Evolutionary conservation across 2,888 invertebrate species (phyloP).

Genomic region (Schizotus pectinicornis): DNA sequence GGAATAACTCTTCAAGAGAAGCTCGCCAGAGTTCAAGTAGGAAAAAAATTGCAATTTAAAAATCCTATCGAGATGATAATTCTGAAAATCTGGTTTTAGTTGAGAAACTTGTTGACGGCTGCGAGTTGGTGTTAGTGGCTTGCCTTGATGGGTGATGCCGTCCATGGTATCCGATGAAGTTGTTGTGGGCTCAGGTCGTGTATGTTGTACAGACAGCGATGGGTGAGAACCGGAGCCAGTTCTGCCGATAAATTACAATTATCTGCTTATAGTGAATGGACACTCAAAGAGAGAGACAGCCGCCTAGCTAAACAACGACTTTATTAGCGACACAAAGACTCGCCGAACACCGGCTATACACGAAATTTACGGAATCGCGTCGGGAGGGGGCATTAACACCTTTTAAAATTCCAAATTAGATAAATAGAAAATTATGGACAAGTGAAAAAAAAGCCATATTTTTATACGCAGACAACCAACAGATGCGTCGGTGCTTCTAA

Average conservation of each 20-base stretch:
- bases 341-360: constrained; percentile 17
- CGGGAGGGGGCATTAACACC: constrained; percentile 18
- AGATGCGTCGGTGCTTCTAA: no score
- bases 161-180: constrained; percentile 20
- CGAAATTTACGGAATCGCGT: constrained; percentile 22
- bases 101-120: no score
- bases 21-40: no score
- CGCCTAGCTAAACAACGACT: constrained; percentile 34
- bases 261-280: constrained; percentile 43
- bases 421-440: no score
- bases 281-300: constrained; percentile 35
- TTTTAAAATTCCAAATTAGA: constrained; percentile 8
- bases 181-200: constrained; percentile 26
- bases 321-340: constrained; percentile 32
- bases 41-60: no score
- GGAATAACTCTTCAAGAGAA: no score
- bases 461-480: background rate
- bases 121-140: background rate
- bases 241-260: constrained; percentile 48
- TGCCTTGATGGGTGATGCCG: constrained; percentile 5
- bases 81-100: no score
- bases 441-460: constrained; percentile 1
- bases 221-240: constrained; percentile 32
- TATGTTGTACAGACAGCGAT: constrained; percentile 18
- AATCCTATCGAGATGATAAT: no score